Conservation (phyloP, 2,113 vertebrate genomes). For the Phoenicopterus ruber region DNA sequence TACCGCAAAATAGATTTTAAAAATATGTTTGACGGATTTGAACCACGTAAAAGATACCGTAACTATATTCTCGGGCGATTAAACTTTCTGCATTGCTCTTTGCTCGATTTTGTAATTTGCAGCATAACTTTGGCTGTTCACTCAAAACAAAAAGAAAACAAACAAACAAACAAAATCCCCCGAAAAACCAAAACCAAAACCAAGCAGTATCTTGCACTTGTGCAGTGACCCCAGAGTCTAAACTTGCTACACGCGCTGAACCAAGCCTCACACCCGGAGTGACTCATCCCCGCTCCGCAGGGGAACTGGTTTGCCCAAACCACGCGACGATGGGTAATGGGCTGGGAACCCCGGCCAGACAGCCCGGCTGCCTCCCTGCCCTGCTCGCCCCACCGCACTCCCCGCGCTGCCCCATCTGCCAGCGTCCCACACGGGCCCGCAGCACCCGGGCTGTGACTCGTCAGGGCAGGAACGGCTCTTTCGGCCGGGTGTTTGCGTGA, state of each 20-base stretch:
- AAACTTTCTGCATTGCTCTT: background rate
- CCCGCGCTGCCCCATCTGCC: background rate
- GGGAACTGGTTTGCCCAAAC: conserved; percentile 42
- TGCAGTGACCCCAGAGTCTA: background rate
- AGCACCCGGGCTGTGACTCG: background rate
- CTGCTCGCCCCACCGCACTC: background rate
- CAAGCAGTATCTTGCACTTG: background rate
- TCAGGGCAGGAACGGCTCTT: background rate
- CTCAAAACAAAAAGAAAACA: background rate
- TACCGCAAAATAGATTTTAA: background rate
- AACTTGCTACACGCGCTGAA: background rate
- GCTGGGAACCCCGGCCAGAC: background rate
- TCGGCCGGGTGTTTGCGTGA: background rate
- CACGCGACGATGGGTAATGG: background rate
- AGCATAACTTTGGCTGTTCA: background rate
- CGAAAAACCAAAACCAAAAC: background rate
- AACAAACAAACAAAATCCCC: background rate
- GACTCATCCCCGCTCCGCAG: background rate
- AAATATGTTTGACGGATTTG: background rate
- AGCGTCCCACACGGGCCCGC: background rate
- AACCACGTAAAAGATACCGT: background rate
- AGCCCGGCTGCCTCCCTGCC: background rate
- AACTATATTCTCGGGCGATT: background rate
- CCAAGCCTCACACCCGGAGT: background rate
- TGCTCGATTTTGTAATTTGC: background rate